Base-by-base conservation (phyloP, 2,888 invertebrate genomes). In the Kuschelorhynchus macadamiae region DNA sequence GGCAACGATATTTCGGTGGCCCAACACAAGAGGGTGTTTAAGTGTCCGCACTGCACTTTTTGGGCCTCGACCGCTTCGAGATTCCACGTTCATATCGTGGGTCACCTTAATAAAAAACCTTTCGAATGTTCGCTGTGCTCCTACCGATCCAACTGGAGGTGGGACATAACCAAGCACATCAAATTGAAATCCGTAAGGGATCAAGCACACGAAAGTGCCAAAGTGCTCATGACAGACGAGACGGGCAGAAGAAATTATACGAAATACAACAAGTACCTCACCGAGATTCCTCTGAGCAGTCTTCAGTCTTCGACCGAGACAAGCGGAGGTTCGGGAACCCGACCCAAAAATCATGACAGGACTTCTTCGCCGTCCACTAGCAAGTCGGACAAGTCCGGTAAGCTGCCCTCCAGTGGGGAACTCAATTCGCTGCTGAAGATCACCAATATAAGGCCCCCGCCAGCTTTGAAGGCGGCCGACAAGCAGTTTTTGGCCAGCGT, bases 111-210 rank as follows among this genome's bases (percentile, higher is more conserved):
- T 83, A 93, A 93, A 80, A 95, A 96, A 80, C 97, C 97, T 0
- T 98, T 96, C 82, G 95, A 96, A 84, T 98, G 98, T 85, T 96
- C 97, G 0, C 86, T 94, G 12, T 98, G 97, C 85, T 92, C 94
- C 57, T 95, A 96, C 81, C 91, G 95, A 76, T 96, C 96, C 21
- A 97, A 97, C 81, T 97, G 97, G 96, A 90, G 96, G 72, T 97
- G 96, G 94, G 97, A 97, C 85, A 95, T 97, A 68, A 95, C 95
- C 20, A 95, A 97, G 82, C 98, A 98, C 83, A 96, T 97, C 72
- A 92, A 95, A 78, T 86, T 96, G 77, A 96, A 95, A 85, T 92
- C 93, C 5, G 92, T 92, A 17, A 88, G 94, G 71, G 95, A 95
- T 85, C 91, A 91, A 53, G 90, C 90, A 50, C 96, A 96, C 82